These are phyloP conservation scores for Patella vulgata DNA, from an alignment of 1,140 invertebrate species.

Conservation along the genomic window DNA sequence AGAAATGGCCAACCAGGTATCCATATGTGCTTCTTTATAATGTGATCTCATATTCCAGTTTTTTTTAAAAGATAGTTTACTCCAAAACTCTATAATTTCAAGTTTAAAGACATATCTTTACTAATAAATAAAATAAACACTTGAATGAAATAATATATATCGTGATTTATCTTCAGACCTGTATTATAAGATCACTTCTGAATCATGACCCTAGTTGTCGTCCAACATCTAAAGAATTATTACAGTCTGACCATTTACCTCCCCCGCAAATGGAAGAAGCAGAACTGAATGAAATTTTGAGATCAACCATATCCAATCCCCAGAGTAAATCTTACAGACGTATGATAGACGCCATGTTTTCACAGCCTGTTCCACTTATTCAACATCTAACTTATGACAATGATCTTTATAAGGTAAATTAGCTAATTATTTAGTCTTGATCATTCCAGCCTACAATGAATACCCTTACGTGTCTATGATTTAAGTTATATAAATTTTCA, in stretches of 20 bases:
- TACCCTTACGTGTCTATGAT: no score
- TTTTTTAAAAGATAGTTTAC: constrained; percentile 2
- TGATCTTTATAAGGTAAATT: constrained; percentile 68
- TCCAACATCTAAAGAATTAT: constrained; percentile 84
- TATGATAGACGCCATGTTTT: constrained; percentile 76
- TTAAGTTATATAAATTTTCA: no score
- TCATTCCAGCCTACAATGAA: no score
- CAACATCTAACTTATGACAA: constrained; percentile 82
- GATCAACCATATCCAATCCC: constrained; percentile 80
- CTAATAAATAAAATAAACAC: no score
- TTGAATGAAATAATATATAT: no score
- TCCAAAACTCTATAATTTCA: no score
- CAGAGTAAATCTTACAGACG: constrained; percentile 85
- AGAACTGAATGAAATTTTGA: constrained; percentile 80
- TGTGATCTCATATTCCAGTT: not conserved
- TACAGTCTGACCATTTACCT: constrained; percentile 83
- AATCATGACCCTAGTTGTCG: constrained; percentile 85
- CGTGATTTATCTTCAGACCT: no score
- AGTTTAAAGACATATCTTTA: no score
- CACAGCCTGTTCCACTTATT: constrained; percentile 71
- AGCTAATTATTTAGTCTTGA: not conserved
- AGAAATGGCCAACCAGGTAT: constrained; percentile 53
- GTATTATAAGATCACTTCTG: constrained; percentile 78
- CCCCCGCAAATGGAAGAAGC: constrained; percentile 80
- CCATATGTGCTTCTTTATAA: not conserved